Evolutionary conservation across 2,888 invertebrate species (phyloP), one percentile per base, ranked within the genome.

Genomic region (Pocota personata): DNA sequence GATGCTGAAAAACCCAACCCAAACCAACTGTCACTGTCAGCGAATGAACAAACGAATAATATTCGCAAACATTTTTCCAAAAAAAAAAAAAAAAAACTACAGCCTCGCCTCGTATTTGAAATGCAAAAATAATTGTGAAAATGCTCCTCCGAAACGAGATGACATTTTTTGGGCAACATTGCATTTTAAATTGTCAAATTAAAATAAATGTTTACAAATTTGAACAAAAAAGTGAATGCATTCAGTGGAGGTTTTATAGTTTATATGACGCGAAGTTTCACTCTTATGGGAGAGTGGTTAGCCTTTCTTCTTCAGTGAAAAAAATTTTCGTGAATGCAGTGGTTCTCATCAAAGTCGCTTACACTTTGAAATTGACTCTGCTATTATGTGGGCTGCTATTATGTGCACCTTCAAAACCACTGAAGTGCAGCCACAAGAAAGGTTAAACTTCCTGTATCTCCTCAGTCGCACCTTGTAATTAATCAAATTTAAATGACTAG

Each of bases 91-190:
- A 35, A 24, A 3, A 8, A 57, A 32, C 24, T 40, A 21, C n/a
- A n/a, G n/a, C 43, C 10, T 43, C 62, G 14, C 43, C 43, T 60
- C 43, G 6, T 3, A 62, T 62, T 46, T 62, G 12, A 62, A 62
- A 62, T 43, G 27, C 43, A 62, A 62, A n/a, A 62, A 12, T 30
- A 62, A 62, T 62, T 62, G 62, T 46, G 62, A 62, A 62, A 62
- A 43, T 30, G 16, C 10, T 43, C 43, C 27, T 5, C 32, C 43
- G 35, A 35, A n/a, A 5, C 35, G 35, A 57, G 14, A 40, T 27
- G 14, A 14, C 40, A 35, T 2, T 24, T 21, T 37, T 27, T 60
- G 40, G 27, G 43, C 62, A 62, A 62, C 62, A 43, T 16, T 62
- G 62, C 43, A 62, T 62, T 46, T 62, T 62, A 62, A 62, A 62